Base-by-base conservation (phyloP, 1,140 invertebrate genomes). In the Anastrepha ludens region DNA sequence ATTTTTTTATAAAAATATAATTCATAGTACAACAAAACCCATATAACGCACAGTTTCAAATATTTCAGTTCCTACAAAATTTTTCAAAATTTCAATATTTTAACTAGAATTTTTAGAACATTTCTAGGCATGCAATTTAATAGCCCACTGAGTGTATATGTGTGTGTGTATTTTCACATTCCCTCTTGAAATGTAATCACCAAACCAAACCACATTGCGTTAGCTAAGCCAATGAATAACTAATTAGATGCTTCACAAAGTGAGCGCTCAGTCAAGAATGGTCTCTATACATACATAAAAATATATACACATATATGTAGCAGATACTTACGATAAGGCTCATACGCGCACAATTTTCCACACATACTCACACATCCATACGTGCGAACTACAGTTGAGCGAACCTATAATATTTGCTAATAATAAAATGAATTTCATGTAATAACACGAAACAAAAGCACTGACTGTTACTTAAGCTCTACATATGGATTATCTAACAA, bases 121-220 rank as follows among this genome's bases (percentile, higher is more conserved):
- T 29, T 29, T 29, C 29, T 29, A 29, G 29, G 29, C 29, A 29
- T 29, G 29, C 29, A 29, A 29, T 29, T 29, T 29, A 29, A 29
- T 29, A 29, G 29, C 29, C 29, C 29, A 29, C 1, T 29, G 29
- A 29, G 1, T 29, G 0, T 29, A 29, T 29, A 29, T 29, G 29
- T 29, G 29, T 29, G 29, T 29, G 1, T 29, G 29, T 29, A 29
- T 29, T 29, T 29, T 29, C 29, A 29, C 0, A 0, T 29, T 29
- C 1, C 29, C 29, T 29, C 41, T 74, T 74, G 39, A 9, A 17
- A 41, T 74, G 67, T 74, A 74, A 74, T 74, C 41, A 74, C 44
- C 47, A 74, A 74, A 47, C 67, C 67, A 85, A 85, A 58, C 81
- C 50, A 85, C 50, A 39, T 85, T 59, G 15, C 50, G 41, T 74